These are phyloP conservation scores for Gymnarchus niloticus DNA, from an alignment of 2,113 vertebrate species.

Conservation along the genomic window DNA sequence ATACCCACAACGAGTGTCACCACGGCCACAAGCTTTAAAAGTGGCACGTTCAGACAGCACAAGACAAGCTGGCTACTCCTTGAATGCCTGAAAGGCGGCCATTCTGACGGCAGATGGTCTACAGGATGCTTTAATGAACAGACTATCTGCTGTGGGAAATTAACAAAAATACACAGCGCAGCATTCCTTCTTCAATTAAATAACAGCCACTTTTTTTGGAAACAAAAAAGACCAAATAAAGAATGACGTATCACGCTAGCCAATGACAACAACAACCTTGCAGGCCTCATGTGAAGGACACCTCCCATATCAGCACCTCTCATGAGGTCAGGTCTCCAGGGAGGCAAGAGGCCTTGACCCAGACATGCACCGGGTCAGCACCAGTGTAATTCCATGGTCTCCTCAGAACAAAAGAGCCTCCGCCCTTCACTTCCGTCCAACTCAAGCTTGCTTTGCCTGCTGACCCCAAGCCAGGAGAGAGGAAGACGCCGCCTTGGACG, in stretches of 20 bases:
- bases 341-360: too few relatives aligned
- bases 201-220: background rate
- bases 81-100: background rate
- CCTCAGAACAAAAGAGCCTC: background rate
- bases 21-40: background rate
- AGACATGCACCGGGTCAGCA: too few relatives aligned
- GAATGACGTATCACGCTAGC: too few relatives aligned
- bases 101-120: background rate
- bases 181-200: background rate
- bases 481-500: background rate
- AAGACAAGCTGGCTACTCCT: background rate
- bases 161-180: constrained; percentile 3
- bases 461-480: background rate
- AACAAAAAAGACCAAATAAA: background rate
- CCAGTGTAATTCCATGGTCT: background rate
- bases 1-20: background rate
- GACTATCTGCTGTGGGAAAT: constrained; percentile 7
- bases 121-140: constrained; percentile 13
- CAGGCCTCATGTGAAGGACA: background rate
- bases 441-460: too few relatives aligned
- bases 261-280: background rate
- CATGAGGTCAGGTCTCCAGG: background rate
- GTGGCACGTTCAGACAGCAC: background rate
- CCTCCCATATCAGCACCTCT: background rate
- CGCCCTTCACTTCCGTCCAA: background rate